Evolutionary conservation across 1,140 invertebrate genomes (phyloP), one percentile per base, ranked within the genome.

Genomic region (Caerostris darwini): DNA sequence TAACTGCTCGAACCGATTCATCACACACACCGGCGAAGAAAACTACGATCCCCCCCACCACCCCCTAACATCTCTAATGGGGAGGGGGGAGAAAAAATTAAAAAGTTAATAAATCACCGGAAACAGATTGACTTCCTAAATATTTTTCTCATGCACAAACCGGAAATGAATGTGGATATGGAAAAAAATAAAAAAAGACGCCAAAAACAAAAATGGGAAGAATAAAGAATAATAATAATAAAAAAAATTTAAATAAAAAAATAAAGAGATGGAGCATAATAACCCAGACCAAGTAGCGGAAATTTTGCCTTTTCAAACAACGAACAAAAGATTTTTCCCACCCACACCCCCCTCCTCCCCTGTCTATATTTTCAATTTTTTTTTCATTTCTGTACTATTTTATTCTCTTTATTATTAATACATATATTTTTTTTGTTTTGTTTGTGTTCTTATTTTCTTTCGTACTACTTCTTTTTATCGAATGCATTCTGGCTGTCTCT

Each of bases 101-200:
- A 82, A 82, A 91, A 81, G 10, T 87, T 87, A 93, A 93, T 93
- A 93, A 93, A 87, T 93, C 92, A 93, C 64, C 92, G 92, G 92
- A 93, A 93, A 93, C 92, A 93, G 92, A 93, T 93, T 93, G 92
- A 87, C 83, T 93, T 87, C 67, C 58, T 34, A 85, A 92, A 92
- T 92, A 92, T 92, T 92, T 92, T 85, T 59, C 58, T 17, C 58
- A 77, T 77, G 71, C 61, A 81, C 69, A 7, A 90, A 58, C 56
- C 89, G 89, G 89, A 90, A 90, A 90, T 90, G 56, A 59, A 34
- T 54, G 19, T 50, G 34, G 71, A 77, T 50, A 77, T 77, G 19
- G 8, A 77, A 77, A 64, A 14, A 64, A n/a, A n/a, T n/a, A n/a
- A 64, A 14, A 17, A 64, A 64, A 64, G 71, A 77, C 7, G 7